phyloP scores from a whole-genome alignment of 2,113 vertebrate species.

The Chaetodon trifascialis region DNA sequence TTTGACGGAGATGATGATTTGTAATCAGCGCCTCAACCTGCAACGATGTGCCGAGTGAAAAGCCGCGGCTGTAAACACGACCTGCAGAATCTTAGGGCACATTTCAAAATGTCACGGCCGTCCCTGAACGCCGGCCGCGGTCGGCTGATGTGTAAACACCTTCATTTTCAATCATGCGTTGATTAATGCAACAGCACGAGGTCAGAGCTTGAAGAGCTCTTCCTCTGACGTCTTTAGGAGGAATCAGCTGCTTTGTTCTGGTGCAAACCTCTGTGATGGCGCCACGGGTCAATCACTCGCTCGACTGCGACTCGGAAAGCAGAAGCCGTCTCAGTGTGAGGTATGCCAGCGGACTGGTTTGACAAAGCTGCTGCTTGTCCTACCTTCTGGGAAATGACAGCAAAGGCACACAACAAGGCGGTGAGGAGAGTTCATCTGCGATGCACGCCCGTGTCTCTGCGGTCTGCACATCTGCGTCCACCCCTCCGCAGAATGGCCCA shows the following conservation, averaged over 20 bases:
- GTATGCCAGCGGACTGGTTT: conserved; percentile 10
- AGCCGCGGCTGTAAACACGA: conserved; percentile 17
- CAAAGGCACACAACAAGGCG: conserved; percentile 3
- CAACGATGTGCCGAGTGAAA: conserved; percentile 15
- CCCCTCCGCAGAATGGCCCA: conserved; percentile 35
- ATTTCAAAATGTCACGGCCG: not conserved
- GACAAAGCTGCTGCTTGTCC: conserved; percentile 10
- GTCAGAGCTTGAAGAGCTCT: not conserved
- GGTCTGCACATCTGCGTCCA: conserved; percentile 29
- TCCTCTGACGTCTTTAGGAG: not conserved
- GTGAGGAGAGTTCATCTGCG: not conserved
- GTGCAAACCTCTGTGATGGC: not conserved
- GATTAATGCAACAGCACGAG: not conserved
- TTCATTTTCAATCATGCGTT: not conserved
- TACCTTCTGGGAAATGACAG: conserved; percentile 15
- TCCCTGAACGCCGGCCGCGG: not conserved
- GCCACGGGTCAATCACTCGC: not conserved
- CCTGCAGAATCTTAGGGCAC: not conserved
- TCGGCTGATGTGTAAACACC: not conserved
- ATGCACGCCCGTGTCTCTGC: not conserved
- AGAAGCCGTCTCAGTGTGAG: not conserved
- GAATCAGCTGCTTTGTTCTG: conserved; percentile 12
- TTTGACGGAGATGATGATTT: conserved; percentile 66
- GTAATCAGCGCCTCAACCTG: conserved; percentile 67
- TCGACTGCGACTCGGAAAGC: not conserved